These are phyloP conservation scores for Tokudaia muenninki DNA, from an alignment of 2,797 vertebrate species.

Conservation along the genomic window DNA sequence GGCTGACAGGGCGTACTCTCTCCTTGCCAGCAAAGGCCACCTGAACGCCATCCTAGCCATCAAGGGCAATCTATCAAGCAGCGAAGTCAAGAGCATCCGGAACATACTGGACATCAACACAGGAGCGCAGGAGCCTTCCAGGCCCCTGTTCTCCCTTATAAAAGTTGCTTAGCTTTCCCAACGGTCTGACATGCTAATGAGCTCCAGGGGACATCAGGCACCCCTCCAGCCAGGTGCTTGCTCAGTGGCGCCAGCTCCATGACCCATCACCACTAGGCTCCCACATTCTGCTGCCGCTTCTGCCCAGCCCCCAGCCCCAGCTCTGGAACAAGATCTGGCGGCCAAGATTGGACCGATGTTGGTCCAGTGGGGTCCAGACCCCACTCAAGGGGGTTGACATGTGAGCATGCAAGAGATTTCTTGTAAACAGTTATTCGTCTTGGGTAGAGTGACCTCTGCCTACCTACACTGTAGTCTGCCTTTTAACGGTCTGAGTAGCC, in stretches of 20 bases:
- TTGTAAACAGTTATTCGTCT: accelerated
- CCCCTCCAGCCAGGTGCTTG: accelerated
- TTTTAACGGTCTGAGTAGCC: background rate
- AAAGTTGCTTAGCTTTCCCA: slow-evolving; percentile 77
- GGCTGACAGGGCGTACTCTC: background rate
- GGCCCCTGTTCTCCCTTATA: slow-evolving; percentile 86
- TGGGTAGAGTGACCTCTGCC: accelerated
- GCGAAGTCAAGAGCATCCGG: slow-evolving; percentile 88
- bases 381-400: accelerated
- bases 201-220: accelerated
- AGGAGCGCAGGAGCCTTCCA: background rate
- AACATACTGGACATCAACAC: slow-evolving; percentile 87
- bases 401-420: background rate
- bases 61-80: slow-evolving; percentile 89
- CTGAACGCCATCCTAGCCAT: slow-evolving; percentile 91
- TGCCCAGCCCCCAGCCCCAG: background rate
- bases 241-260: accelerated
- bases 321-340: background rate
- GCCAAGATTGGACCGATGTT: background rate
- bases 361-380: background rate
- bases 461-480: background rate
- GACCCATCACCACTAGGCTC: accelerated
- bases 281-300: background rate
- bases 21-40: slow-evolving; percentile 89
- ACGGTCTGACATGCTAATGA: background rate